Evolutionary conservation across 2,888 invertebrate genomes (phyloP), one percentile per base, ranked within the genome.

Genomic region (Alcis repandata): DNA sequence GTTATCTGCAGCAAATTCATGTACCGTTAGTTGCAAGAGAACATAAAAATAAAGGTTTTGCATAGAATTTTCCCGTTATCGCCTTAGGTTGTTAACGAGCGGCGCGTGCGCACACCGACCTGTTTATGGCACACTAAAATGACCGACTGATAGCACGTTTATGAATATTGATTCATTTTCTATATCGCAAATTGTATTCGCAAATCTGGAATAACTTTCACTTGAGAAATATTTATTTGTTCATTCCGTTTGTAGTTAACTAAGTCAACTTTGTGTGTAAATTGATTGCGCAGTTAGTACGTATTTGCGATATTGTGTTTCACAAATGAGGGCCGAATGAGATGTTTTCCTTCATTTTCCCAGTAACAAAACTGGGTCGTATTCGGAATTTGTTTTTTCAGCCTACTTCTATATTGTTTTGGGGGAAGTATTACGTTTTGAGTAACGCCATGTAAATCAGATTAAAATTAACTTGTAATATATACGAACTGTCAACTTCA

Each of bases 1-100:
- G n/a, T 17, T 53, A 46, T 38, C 15, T 51, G 32, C 36, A 41
- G 38, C 19, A 48, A 41, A n/a, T 15, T 19, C 6, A 36, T 22
- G 20, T 43, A 22, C 27, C 36, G 45, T 57, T 41, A 46, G 49
- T 48, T 54, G 52, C 52, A 38, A 57, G 52, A 43, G 40, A 27
- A 53, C 27, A 54, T 40, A 53, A 33, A 61, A 59, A 63, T 63
- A 49, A 19, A 58, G 36, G 49, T 27, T 48, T 58, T 43, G 54
- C 41, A 57, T 69, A 66, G 65, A 61, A 72, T 75, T 80, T 77
- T 73, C 73, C 75, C 77, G 77, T 77, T 81, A 83, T 79, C 76
- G 67, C 56, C 27, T 58, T 38, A 65, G 52, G 61, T 63, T 56
- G 70, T 72, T 70, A 74, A 75, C 73, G 56, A 71, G 59, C 64